phyloP scores from a whole-genome alignment of 2,113 vertebrate genomes.

The Penelope pileata region DNA sequence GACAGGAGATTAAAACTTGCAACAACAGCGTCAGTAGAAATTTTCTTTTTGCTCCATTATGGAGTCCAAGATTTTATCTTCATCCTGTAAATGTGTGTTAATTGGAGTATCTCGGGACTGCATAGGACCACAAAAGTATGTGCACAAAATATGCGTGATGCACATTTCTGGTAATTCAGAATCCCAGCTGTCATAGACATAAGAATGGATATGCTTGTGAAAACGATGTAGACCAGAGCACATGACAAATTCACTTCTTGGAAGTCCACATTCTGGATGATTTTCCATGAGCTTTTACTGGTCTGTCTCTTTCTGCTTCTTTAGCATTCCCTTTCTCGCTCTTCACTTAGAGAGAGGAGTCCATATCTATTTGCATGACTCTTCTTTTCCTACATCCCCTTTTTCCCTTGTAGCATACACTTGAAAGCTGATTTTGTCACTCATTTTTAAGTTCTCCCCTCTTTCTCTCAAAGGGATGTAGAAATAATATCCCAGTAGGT shows the following conservation, averaged over 20 bases:
- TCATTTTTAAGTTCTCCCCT: fast-evolving
- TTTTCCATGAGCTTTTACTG: background rate
- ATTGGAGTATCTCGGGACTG: background rate
- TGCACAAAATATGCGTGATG: too few species aligned
- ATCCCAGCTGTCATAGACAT: background rate
- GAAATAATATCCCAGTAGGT: background rate
- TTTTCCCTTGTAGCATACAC: background rate
- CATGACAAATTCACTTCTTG: background rate
- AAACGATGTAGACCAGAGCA: background rate
- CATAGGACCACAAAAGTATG: background rate
- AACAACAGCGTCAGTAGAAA: background rate
- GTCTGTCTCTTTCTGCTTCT: background rate
- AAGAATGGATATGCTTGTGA: background rate
- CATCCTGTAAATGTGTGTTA: background rate
- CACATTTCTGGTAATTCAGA: background rate
- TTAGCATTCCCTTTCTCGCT: background rate
- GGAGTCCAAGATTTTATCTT: background rate
- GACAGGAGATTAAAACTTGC: background rate
- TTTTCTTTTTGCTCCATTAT: background rate
- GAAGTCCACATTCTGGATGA: background rate
- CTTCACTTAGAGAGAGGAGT: background rate
- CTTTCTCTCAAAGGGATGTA: background rate
- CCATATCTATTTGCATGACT: background rate
- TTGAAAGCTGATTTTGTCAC: background rate
- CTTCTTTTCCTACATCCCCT: background rate